Percentiles rank a stretch among this genome's conserved stretches.
phyloP scores from a whole-genome alignment of 2,113 vertebrate species.

The Orientallactaga bullata region DNA sequence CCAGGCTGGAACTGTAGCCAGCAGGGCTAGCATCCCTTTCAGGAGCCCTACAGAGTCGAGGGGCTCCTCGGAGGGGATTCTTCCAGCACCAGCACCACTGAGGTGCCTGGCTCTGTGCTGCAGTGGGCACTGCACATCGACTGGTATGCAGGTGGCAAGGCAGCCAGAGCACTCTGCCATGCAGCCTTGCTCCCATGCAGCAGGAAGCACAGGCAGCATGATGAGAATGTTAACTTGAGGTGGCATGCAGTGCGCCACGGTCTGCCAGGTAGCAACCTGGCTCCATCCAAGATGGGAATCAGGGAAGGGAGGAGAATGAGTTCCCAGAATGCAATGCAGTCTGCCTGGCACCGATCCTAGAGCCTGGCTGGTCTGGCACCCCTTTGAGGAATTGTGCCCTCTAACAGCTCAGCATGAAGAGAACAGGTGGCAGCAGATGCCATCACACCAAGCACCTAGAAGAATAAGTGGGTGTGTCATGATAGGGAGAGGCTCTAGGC shows the following conservation, averaged over 20 bases:
- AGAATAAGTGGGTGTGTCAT: constrained; percentile 1
- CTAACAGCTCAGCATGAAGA: not conserved
- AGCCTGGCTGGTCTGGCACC: not conserved
- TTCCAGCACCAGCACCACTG: not conserved
- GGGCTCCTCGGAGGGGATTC: not conserved
- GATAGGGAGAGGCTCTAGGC: constrained; percentile 3
- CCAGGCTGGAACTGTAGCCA: not conserved
- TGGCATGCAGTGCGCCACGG: not conserved
- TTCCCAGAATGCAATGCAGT: not conserved
- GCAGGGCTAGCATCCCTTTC: not conserved
- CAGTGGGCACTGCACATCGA: not conserved
- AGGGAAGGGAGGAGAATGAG: not conserved
- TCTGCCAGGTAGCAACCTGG: not conserved
- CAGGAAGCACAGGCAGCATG: constrained; percentile 49
- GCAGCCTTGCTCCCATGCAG: constrained; percentile 55
- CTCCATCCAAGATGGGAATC: not conserved
- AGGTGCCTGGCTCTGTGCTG: not conserved
- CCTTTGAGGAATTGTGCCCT: not conserved
- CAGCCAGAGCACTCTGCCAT: not conserved
- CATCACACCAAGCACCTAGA: constrained; percentile 7
- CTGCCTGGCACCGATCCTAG: not conserved
- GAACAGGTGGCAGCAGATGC: constrained; percentile 30
- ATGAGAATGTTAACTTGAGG: not conserved
- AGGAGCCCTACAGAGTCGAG: constrained; percentile 13
- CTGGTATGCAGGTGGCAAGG: constrained; percentile 60